phyloP scores from a whole-genome alignment of 2,888 invertebrate genomes.

The Folsomia candida region DNA sequence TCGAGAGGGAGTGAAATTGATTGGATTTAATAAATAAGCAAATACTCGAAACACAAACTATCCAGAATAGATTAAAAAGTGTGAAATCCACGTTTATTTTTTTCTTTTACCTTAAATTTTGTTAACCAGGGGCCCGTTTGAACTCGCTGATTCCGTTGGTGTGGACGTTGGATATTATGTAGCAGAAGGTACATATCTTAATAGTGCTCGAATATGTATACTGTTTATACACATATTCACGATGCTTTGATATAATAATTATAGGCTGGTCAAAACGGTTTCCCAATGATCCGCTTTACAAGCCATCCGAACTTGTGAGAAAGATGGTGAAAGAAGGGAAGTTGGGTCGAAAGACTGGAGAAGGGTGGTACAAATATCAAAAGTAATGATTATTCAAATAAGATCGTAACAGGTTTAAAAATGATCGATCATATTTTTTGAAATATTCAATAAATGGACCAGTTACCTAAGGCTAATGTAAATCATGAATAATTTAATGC shows the following conservation, averaged over 20 bases:
- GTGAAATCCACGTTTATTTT: not conserved
- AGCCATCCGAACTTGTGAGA: conserved; percentile 56
- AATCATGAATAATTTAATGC: no score
- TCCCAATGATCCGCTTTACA: conserved; percentile 67
- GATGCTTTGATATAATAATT: no score
- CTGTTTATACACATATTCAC: no score
- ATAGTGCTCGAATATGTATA: no score
- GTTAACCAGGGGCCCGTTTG: conserved; percentile 58
- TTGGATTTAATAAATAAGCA: no score
- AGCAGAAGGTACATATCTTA: conserved; percentile 59
- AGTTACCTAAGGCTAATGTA: no score
- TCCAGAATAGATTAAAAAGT: no score
- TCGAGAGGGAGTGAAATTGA: no score
- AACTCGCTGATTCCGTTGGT: conserved; percentile 62
- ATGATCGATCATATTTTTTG: no score
- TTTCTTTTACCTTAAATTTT: not conserved
- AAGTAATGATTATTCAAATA: conserved; percentile 48
- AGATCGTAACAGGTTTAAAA: no score
- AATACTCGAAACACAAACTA: no score
- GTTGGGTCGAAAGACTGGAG: conserved; percentile 60
- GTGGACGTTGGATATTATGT: conserved; percentile 62
- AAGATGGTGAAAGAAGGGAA: conserved; percentile 61
- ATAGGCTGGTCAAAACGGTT: conserved; percentile 73
- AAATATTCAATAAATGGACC: no score
- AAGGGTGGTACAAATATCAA: conserved; percentile 61